Conservation (phyloP, 2,797 vertebrate genomes). For the Coregonus ussuriensis region DNA sequence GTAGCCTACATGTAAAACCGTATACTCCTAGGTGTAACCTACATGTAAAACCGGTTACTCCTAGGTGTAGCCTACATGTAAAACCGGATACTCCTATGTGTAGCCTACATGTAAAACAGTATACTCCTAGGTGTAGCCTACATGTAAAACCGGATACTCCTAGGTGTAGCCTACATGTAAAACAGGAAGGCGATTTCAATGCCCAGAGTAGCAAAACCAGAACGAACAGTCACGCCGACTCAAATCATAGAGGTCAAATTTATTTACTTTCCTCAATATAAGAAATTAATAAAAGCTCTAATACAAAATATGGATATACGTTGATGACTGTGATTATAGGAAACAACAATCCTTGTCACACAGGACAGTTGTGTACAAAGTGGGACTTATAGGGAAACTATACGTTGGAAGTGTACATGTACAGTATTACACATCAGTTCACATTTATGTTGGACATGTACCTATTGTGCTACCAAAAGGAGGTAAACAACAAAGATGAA, state of each 20-base stretch:
- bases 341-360: conserved; percentile 28
- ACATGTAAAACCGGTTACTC: too few relatives aligned
- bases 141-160: too few relatives aligned
- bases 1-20: too few relatives aligned
- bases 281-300: conserved; percentile 61
- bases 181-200: too few relatives aligned
- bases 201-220: background rate
- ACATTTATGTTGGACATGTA: conserved; percentile 28
- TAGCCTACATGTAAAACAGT: too few relatives aligned
- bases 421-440: conserved; percentile 17
- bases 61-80: too few relatives aligned
- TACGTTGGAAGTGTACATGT: conserved; percentile 7
- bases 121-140: too few relatives aligned
- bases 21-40: too few relatives aligned
- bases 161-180: background rate
- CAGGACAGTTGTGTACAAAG: conserved; percentile 20
- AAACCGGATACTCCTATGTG: too few relatives aligned
- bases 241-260: conserved; percentile 3
- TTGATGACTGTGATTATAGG: conserved; percentile 38
- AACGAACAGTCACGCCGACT: background rate
- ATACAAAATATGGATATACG: conserved; percentile 55
- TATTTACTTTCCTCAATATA: conserved; percentile 49
- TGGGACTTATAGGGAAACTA: conserved; percentile 8
- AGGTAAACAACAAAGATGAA: conserved; percentile 4
- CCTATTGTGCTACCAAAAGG: conserved; percentile 8